A percentile compares a stretch with the other conserved stretches of the same genome.
Conservation (phyloP, 2,113 vertebrate species). For the Furnarius figulus region DNA sequence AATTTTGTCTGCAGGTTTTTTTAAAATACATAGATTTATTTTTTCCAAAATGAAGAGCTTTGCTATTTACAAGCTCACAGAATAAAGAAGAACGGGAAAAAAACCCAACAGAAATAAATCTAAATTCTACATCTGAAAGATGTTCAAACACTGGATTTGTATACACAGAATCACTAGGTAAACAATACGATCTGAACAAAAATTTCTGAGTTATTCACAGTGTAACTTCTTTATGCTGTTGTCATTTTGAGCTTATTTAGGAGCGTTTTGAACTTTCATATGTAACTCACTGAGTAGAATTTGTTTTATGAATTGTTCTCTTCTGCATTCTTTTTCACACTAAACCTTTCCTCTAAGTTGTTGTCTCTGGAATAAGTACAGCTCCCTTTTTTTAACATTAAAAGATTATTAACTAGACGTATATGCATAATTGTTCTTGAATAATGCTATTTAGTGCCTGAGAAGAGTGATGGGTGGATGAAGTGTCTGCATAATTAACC, state of each 20-base stretch:
- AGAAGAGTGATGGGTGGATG: neutral
- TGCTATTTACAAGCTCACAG: neutral
- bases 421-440: neutral
- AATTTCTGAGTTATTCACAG: neutral
- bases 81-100: neutral
- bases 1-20: neutral
- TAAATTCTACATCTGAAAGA: neutral
- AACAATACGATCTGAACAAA: neutral
- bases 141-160: neutral
- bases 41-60: neutral
- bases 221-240: neutral
- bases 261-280: neutral
- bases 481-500: neutral
- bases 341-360: neutral
- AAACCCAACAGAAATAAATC: neutral
- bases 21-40: neutral
- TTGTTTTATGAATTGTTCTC: neutral
- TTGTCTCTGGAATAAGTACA: neutral
- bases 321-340: neutral
- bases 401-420: neutral
- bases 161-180: neutral
- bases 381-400: neutral
- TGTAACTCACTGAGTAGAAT: neutral
- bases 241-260: neutral
- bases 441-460: neutral